Evolutionary conservation across 92 coral and sea anemone genomes (phyloP), one percentile per base, ranked within the genome.

Genomic region (Pocillopora grandis): DNA sequence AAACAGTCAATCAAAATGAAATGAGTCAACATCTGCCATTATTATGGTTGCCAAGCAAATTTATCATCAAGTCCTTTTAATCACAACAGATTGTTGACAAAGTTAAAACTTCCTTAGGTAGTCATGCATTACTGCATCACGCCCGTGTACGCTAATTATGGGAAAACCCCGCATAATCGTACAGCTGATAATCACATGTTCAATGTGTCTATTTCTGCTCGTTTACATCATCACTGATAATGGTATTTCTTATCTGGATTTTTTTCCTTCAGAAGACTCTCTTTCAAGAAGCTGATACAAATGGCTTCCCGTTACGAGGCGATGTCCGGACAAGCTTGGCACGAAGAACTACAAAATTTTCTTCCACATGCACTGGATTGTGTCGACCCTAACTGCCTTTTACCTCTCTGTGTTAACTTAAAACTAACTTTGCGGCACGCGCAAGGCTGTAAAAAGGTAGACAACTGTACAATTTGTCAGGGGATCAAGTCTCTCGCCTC

Each of bases 301-400:
- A 80, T 80, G 84, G 75, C 66, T 20, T 66, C 85, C 42, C 42
- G 12, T n/a, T 36, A 70, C 2, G 75, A 70, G 18, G 13, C 57
- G 17, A 4, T 9, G 70, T 42, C 70, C 57, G 77, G 66, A 52
- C 70, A 81, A 19, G 85, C 70, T 13, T 81, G 85, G 85, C 85
- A 62, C n/a, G 78, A 83, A 16, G 80, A 83, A 58, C 72, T 83
- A 1, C 86, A 83, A 3, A 73, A 64, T 62, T 83, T 37, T 62
- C 80, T 83, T 1, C 86, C 80, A 12, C 86, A 83, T 62, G 73
- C 86, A 55, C 63, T 83, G 74, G 78, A 73, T 73, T 83, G 86
- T 16, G 72, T 83, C 56, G 80, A 83, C 75, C 80, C 86, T 1
- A 48, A 62, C 55, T 83, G 86, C 18, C 55, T 83, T 12, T 72